phyloP scores from a whole-genome alignment of 35 echinoderm and acorn worm genomes.

The Apostichopus japonicus region DNA sequence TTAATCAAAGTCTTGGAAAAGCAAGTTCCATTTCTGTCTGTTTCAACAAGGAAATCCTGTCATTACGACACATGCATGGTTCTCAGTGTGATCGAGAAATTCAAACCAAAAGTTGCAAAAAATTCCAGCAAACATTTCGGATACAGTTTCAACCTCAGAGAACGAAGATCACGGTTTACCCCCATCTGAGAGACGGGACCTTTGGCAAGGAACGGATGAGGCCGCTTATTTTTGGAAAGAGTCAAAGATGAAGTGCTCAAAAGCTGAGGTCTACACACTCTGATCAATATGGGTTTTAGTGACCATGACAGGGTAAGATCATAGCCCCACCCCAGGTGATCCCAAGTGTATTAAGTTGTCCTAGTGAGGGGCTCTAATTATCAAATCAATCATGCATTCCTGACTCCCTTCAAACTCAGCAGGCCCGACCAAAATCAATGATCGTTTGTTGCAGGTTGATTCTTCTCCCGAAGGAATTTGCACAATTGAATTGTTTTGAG shows the following conservation, averaged over 20 bases:
- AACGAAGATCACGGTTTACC: not conserved
- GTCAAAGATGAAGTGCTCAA: not conserved
- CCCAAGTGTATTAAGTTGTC: not conserved
- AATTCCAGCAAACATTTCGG: not conserved
- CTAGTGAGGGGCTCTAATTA: conserved; percentile 10
- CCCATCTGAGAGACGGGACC: not conserved
- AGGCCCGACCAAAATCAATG: conserved; percentile 9
- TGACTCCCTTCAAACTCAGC: not conserved
- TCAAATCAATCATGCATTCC: conserved; percentile 17
- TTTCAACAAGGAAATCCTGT: not conserved
- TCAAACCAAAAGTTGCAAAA: not conserved
- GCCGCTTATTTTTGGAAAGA: not conserved
- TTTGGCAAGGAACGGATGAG: not conserved
- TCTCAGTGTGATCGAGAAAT: not conserved
- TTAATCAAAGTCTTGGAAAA: not conserved
- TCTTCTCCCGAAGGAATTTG: too few species aligned
- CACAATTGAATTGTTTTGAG: too few species aligned
- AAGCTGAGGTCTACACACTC: too few species aligned
- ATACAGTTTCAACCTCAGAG: not conserved
- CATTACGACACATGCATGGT: not conserved
- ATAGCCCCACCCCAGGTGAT: conserved; percentile 17
- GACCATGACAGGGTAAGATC: conserved; percentile 1
- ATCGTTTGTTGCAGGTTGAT: not conserved
- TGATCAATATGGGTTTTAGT: not conserved
- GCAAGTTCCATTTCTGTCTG: not conserved